Evolutionary conservation across 2,113 vertebrate species (phyloP), one percentile per base, ranked within the genome.

Genomic region (Megaptera novaeangliae): DNA sequence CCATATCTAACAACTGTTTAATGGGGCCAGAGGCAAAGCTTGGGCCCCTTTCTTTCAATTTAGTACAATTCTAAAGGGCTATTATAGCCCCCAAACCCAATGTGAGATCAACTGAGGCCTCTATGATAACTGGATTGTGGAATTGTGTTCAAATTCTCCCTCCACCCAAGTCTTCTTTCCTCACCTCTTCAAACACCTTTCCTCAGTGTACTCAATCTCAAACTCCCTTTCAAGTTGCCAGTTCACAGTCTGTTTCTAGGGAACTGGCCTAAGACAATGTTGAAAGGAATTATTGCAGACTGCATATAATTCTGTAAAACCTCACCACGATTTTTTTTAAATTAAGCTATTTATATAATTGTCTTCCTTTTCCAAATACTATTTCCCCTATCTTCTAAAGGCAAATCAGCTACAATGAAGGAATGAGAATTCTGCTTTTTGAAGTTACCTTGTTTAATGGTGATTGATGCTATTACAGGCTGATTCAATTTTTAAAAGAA

Each of bases 41-140:
- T 68, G 6, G 27, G 4, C 3, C 6, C 13, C 1, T 69, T 83
- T 85, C 7, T 3, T 82, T 59, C 27, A 78, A 68, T 0, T 31
- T 20, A 39, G 5, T 77, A 85, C 20, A 71, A 10, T 2, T 64
- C 18, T 39, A 29, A 88, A 78, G 20, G 10, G 9, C 1, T 34
- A 36, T 17, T 59, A 31, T 0, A 13, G 29, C 1, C 6, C 18
- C 41, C 13, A 13, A 59, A 2, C n/a, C 6, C 18, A 10, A 6
- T 6, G 11, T 31, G 59, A 29, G 29, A 63, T 18, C n/a, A 34
- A 5, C 7, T 29, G 44, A 57, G 36, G 6, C 10, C 8, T 95
- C 46, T 68, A 0, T 39, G 31, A 49, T 88, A 92, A 63, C 6
- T 72, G 52, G 14, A 10, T 18, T 55, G 1, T 18, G 31, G 25